Evolutionary conservation across 2,888 invertebrate genomes (phyloP).

Genomic region (Cantharis nigra): DNA sequence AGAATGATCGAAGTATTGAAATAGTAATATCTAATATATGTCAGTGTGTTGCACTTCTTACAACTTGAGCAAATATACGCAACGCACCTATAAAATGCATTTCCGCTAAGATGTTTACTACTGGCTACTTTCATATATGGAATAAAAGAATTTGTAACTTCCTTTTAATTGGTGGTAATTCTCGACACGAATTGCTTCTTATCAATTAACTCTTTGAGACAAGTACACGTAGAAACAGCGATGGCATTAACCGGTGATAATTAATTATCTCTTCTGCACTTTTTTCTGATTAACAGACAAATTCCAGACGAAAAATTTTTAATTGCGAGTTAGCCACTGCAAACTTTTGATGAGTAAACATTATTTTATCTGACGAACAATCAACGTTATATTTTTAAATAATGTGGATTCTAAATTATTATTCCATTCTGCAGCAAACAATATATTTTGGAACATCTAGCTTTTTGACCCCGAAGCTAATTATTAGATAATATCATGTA

Average conservation of each 20-base stretch:
- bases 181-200: not conserved
- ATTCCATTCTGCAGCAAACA: no score
- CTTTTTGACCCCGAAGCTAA: no score
- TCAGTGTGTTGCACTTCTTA: constrained; percentile 50
- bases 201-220: not conserved
- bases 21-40: constrained; percentile 48
- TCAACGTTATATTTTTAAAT: no score
- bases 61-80: constrained; percentile 16
- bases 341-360: not conserved
- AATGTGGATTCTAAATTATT: no score
- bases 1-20: constrained; percentile 30
- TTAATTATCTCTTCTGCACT: not conserved
- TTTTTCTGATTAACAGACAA: not conserved
- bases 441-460: no score
- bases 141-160: not conserved
- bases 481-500: no score
- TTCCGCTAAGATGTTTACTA: constrained; percentile 37
- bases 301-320: not conserved
- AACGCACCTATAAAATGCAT: constrained; percentile 40
- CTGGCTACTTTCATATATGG: constrained; percentile 12
- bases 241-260: not conserved
- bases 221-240: not conserved
- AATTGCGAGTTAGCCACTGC: not conserved
- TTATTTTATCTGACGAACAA: no score
- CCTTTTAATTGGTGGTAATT: not conserved